Percentiles rank a stretch among this genome's conserved stretches.
phyloP scores from a whole-genome alignment of 2,113 vertebrate species.

The Ibidorhyncha struthersii region DNA sequence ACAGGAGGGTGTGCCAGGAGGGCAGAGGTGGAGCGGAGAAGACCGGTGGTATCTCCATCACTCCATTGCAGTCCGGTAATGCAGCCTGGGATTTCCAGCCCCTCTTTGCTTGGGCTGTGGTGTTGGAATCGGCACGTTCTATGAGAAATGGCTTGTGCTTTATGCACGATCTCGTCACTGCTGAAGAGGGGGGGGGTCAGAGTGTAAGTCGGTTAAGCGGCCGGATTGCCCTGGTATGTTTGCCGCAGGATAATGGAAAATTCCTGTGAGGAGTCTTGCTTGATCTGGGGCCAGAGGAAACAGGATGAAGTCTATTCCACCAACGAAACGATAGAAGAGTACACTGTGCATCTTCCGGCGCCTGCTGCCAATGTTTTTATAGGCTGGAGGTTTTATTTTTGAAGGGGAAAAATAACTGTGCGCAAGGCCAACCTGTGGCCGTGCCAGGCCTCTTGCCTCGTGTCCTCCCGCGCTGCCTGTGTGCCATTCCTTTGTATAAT shows the following conservation, averaged over 20 bases:
- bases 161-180: neutral
- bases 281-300: conserved; percentile 63
- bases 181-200: neutral
- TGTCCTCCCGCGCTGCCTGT: neutral
- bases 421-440: neutral
- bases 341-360: neutral
- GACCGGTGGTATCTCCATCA: neutral
- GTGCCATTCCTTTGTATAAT: accelerated
- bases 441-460: neutral
- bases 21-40: neutral
- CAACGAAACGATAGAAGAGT: neutral
- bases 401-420: neutral
- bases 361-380: conserved; percentile 19
- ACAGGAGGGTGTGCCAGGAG: neutral
- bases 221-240: neutral
- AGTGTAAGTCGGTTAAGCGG: neutral
- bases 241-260: conserved; percentile 64
- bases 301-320: conserved; percentile 52
- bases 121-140: accelerated
- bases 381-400: neutral
- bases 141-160: neutral
- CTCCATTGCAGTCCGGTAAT: neutral
- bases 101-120: accelerated
- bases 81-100: neutral
- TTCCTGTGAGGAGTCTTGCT: conserved; percentile 31